phyloP scores from a whole-genome alignment of 2,113 vertebrate species.

The Odontesthes bonariensis region DNA sequence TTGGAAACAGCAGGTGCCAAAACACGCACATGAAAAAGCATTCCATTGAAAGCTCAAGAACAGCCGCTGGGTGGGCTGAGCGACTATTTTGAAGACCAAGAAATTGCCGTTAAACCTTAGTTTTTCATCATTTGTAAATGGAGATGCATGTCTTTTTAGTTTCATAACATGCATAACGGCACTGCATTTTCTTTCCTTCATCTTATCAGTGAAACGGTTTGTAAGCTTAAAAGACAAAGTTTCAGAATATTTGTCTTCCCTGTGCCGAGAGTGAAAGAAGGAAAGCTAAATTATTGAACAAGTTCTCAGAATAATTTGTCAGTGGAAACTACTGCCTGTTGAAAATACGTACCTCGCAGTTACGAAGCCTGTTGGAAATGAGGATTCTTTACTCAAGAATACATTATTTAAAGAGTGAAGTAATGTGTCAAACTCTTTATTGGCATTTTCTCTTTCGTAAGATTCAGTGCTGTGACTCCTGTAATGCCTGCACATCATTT shows the following conservation, averaged over 20 bases:
- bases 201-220: not conserved
- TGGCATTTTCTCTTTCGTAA: not conserved
- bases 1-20: no score
- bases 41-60: no score
- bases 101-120: no score
- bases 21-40: no score
- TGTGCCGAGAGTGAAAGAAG: not conserved
- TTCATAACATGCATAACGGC: not conserved
- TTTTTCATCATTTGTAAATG: no score
- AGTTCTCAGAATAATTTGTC: slow-evolving; percentile 1
- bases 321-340: not conserved
- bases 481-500: slow-evolving; percentile 17
- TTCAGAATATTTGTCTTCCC: not conserved
- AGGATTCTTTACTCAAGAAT: not conserved
- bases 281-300: not conserved
- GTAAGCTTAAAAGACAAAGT: not conserved
- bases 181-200: not conserved
- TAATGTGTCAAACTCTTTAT: not conserved
- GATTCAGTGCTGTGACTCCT: not conserved
- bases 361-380: not conserved
- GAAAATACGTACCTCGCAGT: not conserved
- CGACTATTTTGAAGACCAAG: no score
- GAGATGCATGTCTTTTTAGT: no score
- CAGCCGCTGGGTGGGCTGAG: not conserved
- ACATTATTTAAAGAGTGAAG: slow-evolving; percentile 1